Percentiles rank a stretch among this genome's conserved stretches.
Conservation (phyloP, 2,888 invertebrate genomes). For the Xestoiulus laeticollis region DNA sequence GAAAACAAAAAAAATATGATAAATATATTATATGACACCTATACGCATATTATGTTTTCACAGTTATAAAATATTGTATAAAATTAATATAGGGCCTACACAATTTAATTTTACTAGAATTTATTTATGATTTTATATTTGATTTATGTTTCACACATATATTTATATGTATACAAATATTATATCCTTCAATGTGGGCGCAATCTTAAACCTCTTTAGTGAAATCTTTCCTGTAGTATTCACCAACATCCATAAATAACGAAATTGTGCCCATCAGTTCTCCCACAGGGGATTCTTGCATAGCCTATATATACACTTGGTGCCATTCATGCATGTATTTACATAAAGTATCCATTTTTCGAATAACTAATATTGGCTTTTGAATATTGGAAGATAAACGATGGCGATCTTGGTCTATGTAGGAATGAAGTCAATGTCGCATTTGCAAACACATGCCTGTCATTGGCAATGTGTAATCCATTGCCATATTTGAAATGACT, state of each 20-base stretch:
- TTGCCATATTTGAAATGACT: conserved; percentile 49
- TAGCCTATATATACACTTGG: not conserved
- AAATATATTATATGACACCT: too few species aligned
- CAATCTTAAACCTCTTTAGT: not conserved
- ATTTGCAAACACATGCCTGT: conserved; percentile 30
- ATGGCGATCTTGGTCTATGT: not conserved
- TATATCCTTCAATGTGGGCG: too few species aligned
- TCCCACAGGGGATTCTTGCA: not conserved
- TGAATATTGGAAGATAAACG: conserved; percentile 9
- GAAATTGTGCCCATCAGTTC: not conserved
- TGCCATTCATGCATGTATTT: conserved; percentile 1
- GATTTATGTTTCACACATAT: too few species aligned
- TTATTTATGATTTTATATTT: too few species aligned
- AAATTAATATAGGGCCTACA: too few species aligned
- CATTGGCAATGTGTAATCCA: conserved; percentile 41
- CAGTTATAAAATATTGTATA: too few species aligned
- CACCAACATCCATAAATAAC: conserved; percentile 1
- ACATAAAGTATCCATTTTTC: not conserved
- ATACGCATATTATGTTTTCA: too few species aligned
- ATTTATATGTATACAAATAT: too few species aligned
- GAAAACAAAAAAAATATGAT: too few species aligned
- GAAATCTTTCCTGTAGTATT: not conserved
- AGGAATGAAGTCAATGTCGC: not conserved
- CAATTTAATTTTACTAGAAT: too few species aligned
- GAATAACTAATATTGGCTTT: conserved; percentile 1